A percentile compares a stretch with the other conserved stretches of the same genome.
These are phyloP conservation scores for Capreolus pygargus DNA, from an alignment of 2,113 vertebrate genomes.

Conservation along the genomic window DNA sequence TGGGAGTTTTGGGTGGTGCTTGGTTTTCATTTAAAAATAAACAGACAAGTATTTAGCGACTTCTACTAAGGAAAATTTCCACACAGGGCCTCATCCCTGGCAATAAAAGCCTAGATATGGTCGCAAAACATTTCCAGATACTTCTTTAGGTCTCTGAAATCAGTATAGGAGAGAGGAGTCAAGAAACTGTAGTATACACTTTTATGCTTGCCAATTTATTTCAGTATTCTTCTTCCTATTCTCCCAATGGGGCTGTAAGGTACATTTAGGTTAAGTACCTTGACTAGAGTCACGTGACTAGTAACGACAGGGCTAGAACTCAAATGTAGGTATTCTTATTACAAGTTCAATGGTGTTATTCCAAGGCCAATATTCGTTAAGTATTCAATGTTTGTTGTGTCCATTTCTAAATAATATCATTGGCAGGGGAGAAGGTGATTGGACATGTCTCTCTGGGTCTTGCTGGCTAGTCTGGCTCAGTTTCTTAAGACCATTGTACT, in stretches of 20 bases:
- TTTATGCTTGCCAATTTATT: background rate
- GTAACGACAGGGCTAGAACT: background rate
- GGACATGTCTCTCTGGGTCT: background rate
- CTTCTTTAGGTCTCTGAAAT: constrained; percentile 11
- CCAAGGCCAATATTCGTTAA: background rate
- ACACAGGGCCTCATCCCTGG: background rate
- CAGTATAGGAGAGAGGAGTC: background rate
- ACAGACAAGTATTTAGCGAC: constrained; percentile 1
- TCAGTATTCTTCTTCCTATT: background rate
- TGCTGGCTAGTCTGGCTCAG: background rate
- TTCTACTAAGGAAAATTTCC: constrained; percentile 21
- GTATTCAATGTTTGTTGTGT: background rate
- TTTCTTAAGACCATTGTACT: constrained; percentile 5
- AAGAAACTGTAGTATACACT: background rate
- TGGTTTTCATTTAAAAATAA: constrained; percentile 43
- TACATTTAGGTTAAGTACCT: background rate
- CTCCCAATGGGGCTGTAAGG: background rate
- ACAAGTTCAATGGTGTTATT: background rate
- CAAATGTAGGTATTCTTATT: background rate
- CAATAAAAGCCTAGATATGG: background rate
- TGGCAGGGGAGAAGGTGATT: background rate
- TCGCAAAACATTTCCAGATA: constrained; percentile 7
- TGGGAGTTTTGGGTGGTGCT: background rate
- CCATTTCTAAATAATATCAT: background rate
- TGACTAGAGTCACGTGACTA: background rate